These are phyloP conservation scores for Chelidonichthys spinosus DNA, from an alignment of 2,797 vertebrate species.

Conservation along the genomic window DNA sequence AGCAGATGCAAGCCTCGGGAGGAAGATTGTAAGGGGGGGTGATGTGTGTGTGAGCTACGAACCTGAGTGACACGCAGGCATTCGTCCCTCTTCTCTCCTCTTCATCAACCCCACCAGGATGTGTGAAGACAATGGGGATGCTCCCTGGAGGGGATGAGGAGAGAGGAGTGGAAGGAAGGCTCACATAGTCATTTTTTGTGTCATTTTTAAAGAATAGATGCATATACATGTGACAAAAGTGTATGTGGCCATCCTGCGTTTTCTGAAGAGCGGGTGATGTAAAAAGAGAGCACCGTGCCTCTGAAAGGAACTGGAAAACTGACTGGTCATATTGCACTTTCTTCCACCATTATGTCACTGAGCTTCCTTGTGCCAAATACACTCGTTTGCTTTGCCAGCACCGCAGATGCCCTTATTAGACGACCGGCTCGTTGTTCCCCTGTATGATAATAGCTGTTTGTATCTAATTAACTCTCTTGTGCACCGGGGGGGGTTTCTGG, in stretches of 20 bases:
- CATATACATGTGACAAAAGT: background rate
- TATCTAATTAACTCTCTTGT: conserved; percentile 76
- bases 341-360: conserved; percentile 52
- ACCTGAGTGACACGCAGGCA: conserved; percentile 32
- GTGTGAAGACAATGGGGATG: background rate
- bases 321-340: conserved; percentile 23
- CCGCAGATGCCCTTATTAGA: conserved; percentile 75
- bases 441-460: conserved; percentile 81
- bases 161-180: background rate
- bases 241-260: background rate
- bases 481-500: conserved; percentile 61
- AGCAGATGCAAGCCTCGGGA: conserved; percentile 50
- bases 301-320: conserved; percentile 14
- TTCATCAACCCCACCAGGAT: conserved; percentile 12
- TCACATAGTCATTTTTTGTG: background rate
- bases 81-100: conserved; percentile 9
- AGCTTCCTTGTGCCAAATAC: conserved; percentile 65
- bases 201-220: background rate
- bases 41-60: conserved; percentile 42
- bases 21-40: background rate
- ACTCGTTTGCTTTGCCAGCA: conserved; percentile 74
- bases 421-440: conserved; percentile 73
- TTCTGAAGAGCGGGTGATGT: background rate
- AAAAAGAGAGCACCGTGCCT: conserved; percentile 1
- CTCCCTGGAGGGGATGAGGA: background rate